Evolutionary conservation across 2,797 vertebrate genomes (phyloP).

Genomic region (Manis crassicaudata): DNA sequence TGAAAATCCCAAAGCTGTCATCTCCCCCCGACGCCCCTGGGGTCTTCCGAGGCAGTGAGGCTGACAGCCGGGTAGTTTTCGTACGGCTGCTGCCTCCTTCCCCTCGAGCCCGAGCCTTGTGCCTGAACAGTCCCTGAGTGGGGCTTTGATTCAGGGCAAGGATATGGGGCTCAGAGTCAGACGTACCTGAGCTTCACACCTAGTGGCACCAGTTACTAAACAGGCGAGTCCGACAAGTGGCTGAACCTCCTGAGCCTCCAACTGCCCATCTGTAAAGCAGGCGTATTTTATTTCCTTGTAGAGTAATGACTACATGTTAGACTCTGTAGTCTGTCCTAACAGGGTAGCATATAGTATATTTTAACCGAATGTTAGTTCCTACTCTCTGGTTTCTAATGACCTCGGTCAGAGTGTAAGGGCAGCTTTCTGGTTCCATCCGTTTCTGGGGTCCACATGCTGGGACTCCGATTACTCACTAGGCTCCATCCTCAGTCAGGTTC

Average conservation of each 20-base stretch:
- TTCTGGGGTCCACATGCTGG: neutral
- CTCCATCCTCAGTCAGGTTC: neutral
- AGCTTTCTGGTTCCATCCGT: neutral
- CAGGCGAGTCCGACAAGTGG: neutral
- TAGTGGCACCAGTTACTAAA: neutral
- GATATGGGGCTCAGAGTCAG: neutral
- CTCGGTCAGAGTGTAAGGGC: neutral
- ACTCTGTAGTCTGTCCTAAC: neutral
- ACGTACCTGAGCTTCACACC: neutral
- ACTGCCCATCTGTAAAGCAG: neutral
- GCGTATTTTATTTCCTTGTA: neutral
- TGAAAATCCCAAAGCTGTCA: neutral
- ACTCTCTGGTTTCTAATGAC: neutral
- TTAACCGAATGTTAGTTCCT: constrained; percentile 8
- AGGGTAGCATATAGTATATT: neutral
- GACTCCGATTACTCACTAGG: neutral
- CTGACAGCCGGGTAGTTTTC: neutral
- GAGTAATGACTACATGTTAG: neutral
- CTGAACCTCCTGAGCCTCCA: neutral
- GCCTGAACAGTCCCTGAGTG: neutral
- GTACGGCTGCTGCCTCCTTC: neutral
- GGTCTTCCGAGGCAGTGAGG: neutral
- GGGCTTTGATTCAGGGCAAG: neutral
- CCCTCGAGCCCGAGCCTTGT: neutral
- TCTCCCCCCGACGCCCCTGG: neutral